Base-by-base conservation (phyloP, 2,113 vertebrate species). In the Shinisaurus crocodilurus region DNA sequence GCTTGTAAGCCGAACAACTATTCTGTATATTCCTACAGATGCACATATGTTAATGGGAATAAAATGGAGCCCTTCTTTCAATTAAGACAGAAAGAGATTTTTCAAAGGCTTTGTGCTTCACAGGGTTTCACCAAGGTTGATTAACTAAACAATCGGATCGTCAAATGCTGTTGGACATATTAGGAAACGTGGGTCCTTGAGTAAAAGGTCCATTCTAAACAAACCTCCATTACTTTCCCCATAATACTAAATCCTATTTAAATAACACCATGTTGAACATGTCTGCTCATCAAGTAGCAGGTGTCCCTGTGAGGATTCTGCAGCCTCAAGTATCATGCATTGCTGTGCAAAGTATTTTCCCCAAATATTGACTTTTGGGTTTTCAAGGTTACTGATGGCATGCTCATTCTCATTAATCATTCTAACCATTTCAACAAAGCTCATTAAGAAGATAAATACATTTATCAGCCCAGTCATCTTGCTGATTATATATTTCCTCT, bases 321-420 rank as follows among this genome's bases (percentile, higher is more conserved):
- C 92, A 92, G 89, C 91, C 94, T 94, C 89, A 95, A 95, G 91
- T 91, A 94, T 92, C 88, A 90, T 80, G 85, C 48, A 54, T 93
- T 80, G 91, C 9, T 13, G 87, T 74, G 77, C 85, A 93, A 95
- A 92, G 92, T 90, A 89, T 95, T 95, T 96, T 93, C 89, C n/a
- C 93, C 91, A 96, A 95, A 96, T 97, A 97, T 94, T 97, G 96
- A 96, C 95, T 96, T 97, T 94, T 83, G 86, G 82, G 89, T 94
- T 96, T 96, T 96, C 96, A 96, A 97, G 96, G 95, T 97, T 97
- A 94, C 95, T 79, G 93, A 91, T 95, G 94, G 93, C 93, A 91
- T 95, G 75, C 90, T 96, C 84, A 86, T 86, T 87, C 90, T 94
- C 91, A 90, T 50, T 92, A 93, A 93, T 90, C 96, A 84, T 89